These are phyloP conservation scores for Parnassius glacialis DNA, from an alignment of 2,888 invertebrate genomes.

Conservation along the genomic window DNA sequence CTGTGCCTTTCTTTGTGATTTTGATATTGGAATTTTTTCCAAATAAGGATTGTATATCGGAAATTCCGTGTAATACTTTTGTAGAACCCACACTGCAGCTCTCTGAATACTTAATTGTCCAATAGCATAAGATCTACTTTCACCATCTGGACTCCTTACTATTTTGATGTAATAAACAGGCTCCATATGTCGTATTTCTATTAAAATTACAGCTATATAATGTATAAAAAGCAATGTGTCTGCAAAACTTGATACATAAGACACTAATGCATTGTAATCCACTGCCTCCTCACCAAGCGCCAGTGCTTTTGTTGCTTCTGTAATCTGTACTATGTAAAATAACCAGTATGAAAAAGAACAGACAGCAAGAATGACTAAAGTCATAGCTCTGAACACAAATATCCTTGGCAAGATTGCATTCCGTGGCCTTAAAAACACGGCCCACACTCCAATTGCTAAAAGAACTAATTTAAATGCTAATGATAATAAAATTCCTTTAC, in stretches of 20 bases:
- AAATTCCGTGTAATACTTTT: slow-evolving; percentile 97
- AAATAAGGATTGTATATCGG: slow-evolving; percentile 98
- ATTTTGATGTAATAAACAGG: slow-evolving; percentile 94
- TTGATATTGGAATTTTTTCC: slow-evolving; percentile 93
- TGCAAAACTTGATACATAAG: slow-evolving; percentile 94
- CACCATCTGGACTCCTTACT: slow-evolving; percentile 97
- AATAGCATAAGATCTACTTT: slow-evolving; percentile 92
- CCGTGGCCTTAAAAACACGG: slow-evolving; percentile 91
- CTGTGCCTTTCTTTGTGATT: slow-evolving; percentile 88
- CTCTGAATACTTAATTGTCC: slow-evolving; percentile 96
- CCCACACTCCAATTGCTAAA: slow-evolving; percentile 95
- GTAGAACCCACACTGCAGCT: slow-evolving; percentile 96
- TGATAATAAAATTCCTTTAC: slow-evolving; percentile 95
- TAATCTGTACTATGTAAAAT: slow-evolving; percentile 96
- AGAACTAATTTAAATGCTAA: slow-evolving; percentile 95
- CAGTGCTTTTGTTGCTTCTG: slow-evolving; percentile 89
- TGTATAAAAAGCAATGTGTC: slow-evolving; percentile 97
- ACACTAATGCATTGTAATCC: slow-evolving; percentile 93
- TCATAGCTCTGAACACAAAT: slow-evolving; percentile 93
- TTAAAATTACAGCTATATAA: slow-evolving; percentile 94
- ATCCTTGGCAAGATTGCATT: slow-evolving; percentile 95
- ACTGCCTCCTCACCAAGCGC: slow-evolving; percentile 89
- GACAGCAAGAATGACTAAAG: slow-evolving; percentile 93
- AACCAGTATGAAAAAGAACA: slow-evolving; percentile 98
- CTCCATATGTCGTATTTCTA: slow-evolving; percentile 95